Percentiles rank a stretch among this genome's conserved stretches.
phyloP scores from a whole-genome alignment of 2,113 vertebrate species.

The Fulica atra region DNA sequence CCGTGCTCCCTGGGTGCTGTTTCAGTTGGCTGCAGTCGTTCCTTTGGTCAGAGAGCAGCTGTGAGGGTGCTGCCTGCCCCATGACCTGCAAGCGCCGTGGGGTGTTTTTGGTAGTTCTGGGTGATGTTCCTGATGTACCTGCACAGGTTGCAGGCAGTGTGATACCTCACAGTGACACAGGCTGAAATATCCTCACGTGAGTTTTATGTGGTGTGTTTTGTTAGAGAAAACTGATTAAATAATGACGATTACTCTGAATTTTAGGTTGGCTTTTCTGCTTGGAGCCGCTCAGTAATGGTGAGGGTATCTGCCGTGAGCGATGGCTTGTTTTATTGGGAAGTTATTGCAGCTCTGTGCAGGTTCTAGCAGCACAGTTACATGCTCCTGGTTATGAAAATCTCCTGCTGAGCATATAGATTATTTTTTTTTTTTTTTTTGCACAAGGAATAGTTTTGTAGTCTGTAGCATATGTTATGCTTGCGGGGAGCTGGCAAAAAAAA shows the following conservation, averaged over 20 bases:
- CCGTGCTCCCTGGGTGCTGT: neutral
- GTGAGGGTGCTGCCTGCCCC: neutral
- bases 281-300: neutral
- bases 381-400: neutral
- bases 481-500: slow-evolving; percentile 4
- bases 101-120: neutral
- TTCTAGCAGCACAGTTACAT: neutral
- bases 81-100: neutral
- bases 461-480: slow-evolving; percentile 15
- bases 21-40: neutral
- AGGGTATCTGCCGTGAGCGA: neutral
- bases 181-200: neutral
- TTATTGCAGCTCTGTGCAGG: neutral
- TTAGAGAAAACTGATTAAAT: neutral
- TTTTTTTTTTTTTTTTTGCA: neutral
- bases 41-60: neutral
- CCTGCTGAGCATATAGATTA: neutral
- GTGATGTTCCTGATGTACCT: neutral
- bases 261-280: neutral
- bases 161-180: neutral
- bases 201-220: neutral
- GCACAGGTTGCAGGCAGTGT: neutral
- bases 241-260: neutral
- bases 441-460: neutral
- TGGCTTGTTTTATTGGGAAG: neutral